Evolutionary conservation across 2,888 invertebrate genomes (phyloP).

Genomic region (Habrosyne pyritoides): DNA sequence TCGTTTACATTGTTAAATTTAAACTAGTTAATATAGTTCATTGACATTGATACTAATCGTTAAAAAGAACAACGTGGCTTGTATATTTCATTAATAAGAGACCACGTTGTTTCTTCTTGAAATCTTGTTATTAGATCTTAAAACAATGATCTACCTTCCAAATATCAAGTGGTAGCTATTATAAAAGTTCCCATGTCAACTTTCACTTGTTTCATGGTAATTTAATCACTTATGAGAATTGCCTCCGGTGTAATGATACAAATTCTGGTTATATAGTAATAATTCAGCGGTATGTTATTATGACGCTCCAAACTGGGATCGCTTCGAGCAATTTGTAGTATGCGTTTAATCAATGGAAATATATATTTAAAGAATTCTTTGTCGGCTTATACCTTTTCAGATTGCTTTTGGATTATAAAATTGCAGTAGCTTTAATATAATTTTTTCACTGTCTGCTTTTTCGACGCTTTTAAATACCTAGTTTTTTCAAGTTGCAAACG

Average conservation of each 20-base stretch:
- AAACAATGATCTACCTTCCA: background rate
- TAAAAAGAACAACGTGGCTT: background rate
- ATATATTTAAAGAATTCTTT: background rate
- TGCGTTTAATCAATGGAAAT: background rate
- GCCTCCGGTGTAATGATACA: constrained; percentile 10
- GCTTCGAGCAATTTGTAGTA: background rate
- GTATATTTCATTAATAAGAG: background rate
- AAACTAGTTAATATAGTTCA: background rate
- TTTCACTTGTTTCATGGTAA: constrained; percentile 55
- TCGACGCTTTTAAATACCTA: too few species aligned
- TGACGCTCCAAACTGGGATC: background rate
- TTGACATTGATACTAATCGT: background rate
- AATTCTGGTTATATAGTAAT: constrained; percentile 13
- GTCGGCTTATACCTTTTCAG: background rate
- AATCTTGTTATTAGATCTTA: background rate
- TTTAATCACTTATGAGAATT: constrained; percentile 40
- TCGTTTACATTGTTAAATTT: background rate
- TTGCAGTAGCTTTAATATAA: too few species aligned
- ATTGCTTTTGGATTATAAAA: background rate
- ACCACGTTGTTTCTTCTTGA: background rate
- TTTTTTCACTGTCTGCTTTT: too few species aligned
- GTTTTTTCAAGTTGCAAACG: too few species aligned
- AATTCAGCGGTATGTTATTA: constrained; percentile 8
- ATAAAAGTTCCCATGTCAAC: constrained; percentile 33
- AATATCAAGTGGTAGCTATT: background rate